Conservation (phyloP, 1,140 invertebrate genomes). For the Cherax quadricarinatus region DNA sequence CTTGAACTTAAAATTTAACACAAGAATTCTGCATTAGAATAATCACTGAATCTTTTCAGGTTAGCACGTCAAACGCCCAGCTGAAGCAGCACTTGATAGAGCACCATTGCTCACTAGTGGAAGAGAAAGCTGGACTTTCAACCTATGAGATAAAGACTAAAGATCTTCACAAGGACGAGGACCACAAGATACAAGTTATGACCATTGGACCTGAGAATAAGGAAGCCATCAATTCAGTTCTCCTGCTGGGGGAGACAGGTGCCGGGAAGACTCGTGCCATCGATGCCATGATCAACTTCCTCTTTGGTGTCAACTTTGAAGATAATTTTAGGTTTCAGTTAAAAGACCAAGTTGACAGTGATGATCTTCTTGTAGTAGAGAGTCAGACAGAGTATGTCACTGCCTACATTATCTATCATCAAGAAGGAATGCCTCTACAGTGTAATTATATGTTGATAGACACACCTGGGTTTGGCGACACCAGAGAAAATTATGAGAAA, state of each 20-base stretch:
- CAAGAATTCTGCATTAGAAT: too few species aligned
- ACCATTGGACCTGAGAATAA: background rate
- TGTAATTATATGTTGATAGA: slow-evolving; percentile 37
- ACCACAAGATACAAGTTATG: background rate
- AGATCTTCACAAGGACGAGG: background rate
- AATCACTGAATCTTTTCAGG: too few species aligned
- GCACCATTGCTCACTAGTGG: background rate
- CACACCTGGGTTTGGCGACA: background rate
- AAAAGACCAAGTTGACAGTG: slow-evolving; percentile 29
- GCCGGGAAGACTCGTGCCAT: slow-evolving; percentile 31
- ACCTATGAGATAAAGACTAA: background rate
- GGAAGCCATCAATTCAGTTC: background rate
- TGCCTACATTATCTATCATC: slow-evolving; percentile 39
- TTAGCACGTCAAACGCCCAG: background rate
- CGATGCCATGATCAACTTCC: slow-evolving; percentile 33
- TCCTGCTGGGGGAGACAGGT: background rate
- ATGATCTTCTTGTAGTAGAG: slow-evolving; percentile 27
- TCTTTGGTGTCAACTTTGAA: background rate
- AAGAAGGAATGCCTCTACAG: slow-evolving; percentile 33
- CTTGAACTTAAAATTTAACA: too few species aligned
- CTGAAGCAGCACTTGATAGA: background rate
- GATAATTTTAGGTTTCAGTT: slow-evolving; percentile 3
- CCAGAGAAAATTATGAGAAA: slow-evolving; percentile 6
- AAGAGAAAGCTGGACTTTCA: background rate
- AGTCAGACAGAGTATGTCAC: slow-evolving; percentile 62